Conservation (phyloP, 2,888 invertebrate genomes). For the Polia nebulosa region DNA sequence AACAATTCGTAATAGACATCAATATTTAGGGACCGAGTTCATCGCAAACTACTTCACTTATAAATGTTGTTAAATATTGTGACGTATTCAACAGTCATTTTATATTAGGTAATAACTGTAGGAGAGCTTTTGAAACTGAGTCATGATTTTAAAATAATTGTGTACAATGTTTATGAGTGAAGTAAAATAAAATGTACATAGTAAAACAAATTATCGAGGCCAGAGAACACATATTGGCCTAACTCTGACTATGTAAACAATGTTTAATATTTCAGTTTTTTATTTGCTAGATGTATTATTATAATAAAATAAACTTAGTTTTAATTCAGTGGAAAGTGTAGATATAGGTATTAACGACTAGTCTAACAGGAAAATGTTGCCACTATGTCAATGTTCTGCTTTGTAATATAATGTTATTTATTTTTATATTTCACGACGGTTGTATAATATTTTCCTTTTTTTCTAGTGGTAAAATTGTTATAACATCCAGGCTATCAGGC, state of each 20-base stretch:
- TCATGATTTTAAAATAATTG: constrained; percentile 51
- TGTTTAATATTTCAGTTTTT: constrained; percentile 73
- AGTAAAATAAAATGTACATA: constrained; percentile 69
- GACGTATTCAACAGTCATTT: constrained; percentile 56
- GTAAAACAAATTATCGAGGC: constrained; percentile 61
- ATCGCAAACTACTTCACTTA: constrained; percentile 56
- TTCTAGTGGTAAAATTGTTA: constrained; percentile 78
- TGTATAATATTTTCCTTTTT: constrained; percentile 83
- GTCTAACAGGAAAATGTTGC: constrained; percentile 90
- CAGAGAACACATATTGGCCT: constrained; percentile 67
- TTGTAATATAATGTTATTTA: constrained; percentile 90
- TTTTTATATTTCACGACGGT: constrained; percentile 85
- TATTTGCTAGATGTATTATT: constrained; percentile 76
- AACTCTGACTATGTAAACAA: constrained; percentile 71
- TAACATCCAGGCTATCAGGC: constrained; percentile 83
- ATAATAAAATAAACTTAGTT: constrained; percentile 74
- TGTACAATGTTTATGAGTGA: constrained; percentile 59
- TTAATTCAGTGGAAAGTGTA: constrained; percentile 79
- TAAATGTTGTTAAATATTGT: constrained; percentile 52
- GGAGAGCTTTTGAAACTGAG: constrained; percentile 40
- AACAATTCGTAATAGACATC: constrained; percentile 44
- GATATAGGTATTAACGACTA: constrained; percentile 89
- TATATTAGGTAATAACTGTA: constrained; percentile 53
- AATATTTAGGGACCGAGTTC: constrained; percentile 66
- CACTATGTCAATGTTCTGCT: constrained; percentile 89